These are phyloP conservation scores for Neosilurus mollespiculum DNA, from an alignment of 2,797 vertebrate genomes.

Conservation along the genomic window DNA sequence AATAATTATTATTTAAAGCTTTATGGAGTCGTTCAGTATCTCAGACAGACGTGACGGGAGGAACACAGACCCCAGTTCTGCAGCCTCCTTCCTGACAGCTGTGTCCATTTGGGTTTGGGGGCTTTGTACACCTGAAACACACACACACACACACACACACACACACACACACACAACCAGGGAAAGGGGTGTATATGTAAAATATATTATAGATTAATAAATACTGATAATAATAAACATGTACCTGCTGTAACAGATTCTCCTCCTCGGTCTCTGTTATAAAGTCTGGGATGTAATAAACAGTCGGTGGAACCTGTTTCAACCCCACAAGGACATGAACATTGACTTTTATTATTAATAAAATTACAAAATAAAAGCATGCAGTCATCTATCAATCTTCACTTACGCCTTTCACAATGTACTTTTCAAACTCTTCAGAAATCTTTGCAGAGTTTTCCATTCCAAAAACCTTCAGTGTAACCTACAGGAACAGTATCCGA, in stretches of 20 bases:
- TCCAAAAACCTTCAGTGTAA: not conserved
- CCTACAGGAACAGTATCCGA: no score
- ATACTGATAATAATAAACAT: not conserved
- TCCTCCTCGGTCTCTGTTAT: constrained; percentile 81
- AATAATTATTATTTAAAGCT: no score
- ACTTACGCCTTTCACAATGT: constrained; percentile 47
- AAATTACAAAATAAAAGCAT: no score
- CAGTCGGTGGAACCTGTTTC: constrained; percentile 71
- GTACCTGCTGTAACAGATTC: constrained; percentile 75
- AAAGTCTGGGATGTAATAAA: constrained; percentile 85
- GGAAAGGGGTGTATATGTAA: no score
- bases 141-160: constrained; percentile 28
- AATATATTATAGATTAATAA: not conserved
- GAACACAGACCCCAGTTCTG: constrained; percentile 86
- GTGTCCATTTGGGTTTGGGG: constrained; percentile 89
- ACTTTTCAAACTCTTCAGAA: constrained; percentile 25
- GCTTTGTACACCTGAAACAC: constrained; percentile 78
- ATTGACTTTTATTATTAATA: not conserved
- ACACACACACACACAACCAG: not conserved
- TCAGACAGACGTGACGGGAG: not conserved
- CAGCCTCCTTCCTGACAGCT: constrained; percentile 83
- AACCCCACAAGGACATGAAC: constrained; percentile 13
- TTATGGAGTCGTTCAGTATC: no score
- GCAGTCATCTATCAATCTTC: not conserved
- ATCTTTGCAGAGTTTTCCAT: constrained; percentile 35